A percentile compares a stretch with the other conserved stretches of the same genome.
phyloP scores from a whole-genome alignment of 2,888 invertebrate genomes.

The Torymus auratus region DNA sequence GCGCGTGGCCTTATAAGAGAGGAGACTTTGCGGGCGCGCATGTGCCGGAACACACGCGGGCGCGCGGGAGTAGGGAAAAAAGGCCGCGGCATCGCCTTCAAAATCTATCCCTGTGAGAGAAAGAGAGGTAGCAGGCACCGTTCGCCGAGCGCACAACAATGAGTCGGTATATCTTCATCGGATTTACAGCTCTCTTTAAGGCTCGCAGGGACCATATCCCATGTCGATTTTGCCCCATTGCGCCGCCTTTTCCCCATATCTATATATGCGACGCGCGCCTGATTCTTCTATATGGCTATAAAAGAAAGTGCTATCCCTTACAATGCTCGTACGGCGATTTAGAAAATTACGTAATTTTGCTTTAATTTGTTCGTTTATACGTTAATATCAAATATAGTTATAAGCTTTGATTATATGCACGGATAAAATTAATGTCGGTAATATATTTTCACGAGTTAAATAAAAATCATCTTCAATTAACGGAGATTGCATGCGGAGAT shows the following conservation, averaged over 20 bases:
- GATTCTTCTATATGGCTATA: no score
- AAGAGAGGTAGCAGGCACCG: background rate
- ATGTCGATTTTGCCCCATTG: background rate
- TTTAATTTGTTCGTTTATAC: no score
- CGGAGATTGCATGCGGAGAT: no score
- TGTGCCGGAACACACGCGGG: conserved; percentile 32
- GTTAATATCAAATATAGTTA: no score
- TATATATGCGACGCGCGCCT: no score
- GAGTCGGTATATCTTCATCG: conserved; percentile 53
- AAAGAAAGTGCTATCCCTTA: no score
- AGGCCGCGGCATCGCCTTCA: conserved; percentile 1
- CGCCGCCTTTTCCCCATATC: background rate
- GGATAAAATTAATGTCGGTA: no score
- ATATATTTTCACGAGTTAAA: no score
- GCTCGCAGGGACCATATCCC: background rate
- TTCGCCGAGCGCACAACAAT: conserved; percentile 28
- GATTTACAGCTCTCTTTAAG: conserved; percentile 44
- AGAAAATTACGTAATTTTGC: no score
- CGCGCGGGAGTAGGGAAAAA: background rate
- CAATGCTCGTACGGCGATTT: no score
- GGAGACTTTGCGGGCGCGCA: background rate
- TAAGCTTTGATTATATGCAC: no score
- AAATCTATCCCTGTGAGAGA: conserved; percentile 6
- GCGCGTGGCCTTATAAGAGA: conserved; percentile 33
- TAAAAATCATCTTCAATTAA: no score